phyloP scores from a whole-genome alignment of 2,113 vertebrate genomes.

The Xenopus tropicalis region UCB_Xtro_10.0 CM004451.2:77847001-77847500 shows the following conservation, averaged over 20 bases:
- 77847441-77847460: conserved; percentile 1
- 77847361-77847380: neutral
- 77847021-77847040: conserved; percentile 15
- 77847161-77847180: conserved; percentile 57
- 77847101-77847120: conserved; percentile 40
- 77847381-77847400: too few relatives aligned
- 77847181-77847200: conserved; percentile 55
- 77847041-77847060: neutral
- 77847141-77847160: conserved; percentile 59
- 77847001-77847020: conserved; percentile 8
- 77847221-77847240: conserved; percentile 57
- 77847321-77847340: conserved; percentile 10
- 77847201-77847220: conserved; percentile 57
- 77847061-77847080: neutral
- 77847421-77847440: conserved; percentile 29
- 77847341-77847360: neutral
- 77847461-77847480: neutral
- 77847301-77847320: conserved; percentile 50
- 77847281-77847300: conserved; percentile 47
- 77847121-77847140: conserved; percentile 44
- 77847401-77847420: neutral
- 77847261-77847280: conserved; percentile 57
- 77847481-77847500: neutral
- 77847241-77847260: conserved; percentile 50
- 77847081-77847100: conserved; percentile 48